These are phyloP conservation scores for Allochrocebus solatus DNA, from an alignment of 2,797 vertebrate species.

Conservation along the genomic window DNA sequence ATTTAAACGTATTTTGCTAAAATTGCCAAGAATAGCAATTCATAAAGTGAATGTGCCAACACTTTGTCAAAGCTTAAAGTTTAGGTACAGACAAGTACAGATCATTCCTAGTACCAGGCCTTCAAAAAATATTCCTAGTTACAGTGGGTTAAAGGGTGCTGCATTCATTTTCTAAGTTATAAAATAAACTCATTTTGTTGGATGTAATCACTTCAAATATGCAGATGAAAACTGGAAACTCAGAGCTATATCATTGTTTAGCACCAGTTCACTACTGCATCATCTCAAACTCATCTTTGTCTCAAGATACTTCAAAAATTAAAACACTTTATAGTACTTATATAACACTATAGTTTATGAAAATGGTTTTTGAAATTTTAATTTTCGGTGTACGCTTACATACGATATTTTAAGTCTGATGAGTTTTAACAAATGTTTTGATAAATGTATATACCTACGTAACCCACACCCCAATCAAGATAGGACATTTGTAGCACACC, in stretches of 20 bases:
- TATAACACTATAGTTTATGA: background rate
- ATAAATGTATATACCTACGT: background rate
- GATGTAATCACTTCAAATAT: background rate
- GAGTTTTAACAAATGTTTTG: constrained; percentile 19
- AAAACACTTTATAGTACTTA: background rate
- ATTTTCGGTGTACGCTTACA: background rate
- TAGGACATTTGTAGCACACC: background rate
- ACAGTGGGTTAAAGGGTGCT: background rate
- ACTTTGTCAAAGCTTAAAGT: background rate
- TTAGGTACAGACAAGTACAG: background rate
- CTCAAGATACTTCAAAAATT: constrained; percentile 30
- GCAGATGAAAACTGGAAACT: background rate
- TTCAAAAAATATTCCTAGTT: background rate
- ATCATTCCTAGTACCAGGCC: background rate
- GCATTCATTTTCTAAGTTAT: background rate
- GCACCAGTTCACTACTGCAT: background rate
- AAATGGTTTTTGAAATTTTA: background rate
- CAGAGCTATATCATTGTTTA: background rate
- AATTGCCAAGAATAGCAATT: background rate
- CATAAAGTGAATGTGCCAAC: background rate
- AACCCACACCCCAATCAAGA: background rate
- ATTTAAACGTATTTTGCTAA: background rate
- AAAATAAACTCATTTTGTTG: background rate
- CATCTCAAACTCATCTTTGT: background rate
- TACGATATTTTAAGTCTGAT: background rate